Evolutionary conservation across 2,797 vertebrate species (phyloP), one percentile per base, ranked within the genome.

Genomic region (Microtus californicus): DNA sequence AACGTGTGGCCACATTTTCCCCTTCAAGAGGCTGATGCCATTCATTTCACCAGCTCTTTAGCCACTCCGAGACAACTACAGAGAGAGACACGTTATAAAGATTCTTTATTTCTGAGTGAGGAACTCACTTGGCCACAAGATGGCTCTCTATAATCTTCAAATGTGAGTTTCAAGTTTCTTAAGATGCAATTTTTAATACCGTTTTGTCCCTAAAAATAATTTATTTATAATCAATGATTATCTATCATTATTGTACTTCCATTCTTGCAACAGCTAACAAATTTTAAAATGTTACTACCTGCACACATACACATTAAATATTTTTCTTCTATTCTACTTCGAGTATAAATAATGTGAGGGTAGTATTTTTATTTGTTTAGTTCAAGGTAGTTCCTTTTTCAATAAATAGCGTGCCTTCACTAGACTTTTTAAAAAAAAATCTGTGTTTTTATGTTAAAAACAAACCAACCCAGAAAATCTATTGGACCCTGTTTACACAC

Each of bases 121-220:
- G 77, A 96, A 65, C 51, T 87, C 81, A 90, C 11, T 0, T 73
- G 56, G 3, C 90, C 31, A 37, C 95, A 93, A 91, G 78, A 89
- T 94, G 92, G 95, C 92, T 63, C 90, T n/a, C 3, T 92, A 34
- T 59, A 96, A 69, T 83, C 63, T 82, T 95, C 67, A 15, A 81
- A 81, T 65, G 6, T 59, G 48, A 79, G 9, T 76, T 93, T 90
- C 59, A 37, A 89, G 40, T 88, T 87, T 95, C 71, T 90, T 48
- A 89, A 87, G 81, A 93, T 61, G 37, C 29, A 92, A 82, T 91
- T 97, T 96, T 40, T 85, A 87, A 92, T 48, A 37, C 83, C 31
- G 77, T 94, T 59, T 94, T 61, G 86, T 61, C 40, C 63, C 25
- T 93, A 43, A 96, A 95, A 85, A 63, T 56, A 80, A 74, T 29